Evolutionary conservation across 2,797 vertebrate species (phyloP).

Genomic region (Coregonus sp.): DNA sequence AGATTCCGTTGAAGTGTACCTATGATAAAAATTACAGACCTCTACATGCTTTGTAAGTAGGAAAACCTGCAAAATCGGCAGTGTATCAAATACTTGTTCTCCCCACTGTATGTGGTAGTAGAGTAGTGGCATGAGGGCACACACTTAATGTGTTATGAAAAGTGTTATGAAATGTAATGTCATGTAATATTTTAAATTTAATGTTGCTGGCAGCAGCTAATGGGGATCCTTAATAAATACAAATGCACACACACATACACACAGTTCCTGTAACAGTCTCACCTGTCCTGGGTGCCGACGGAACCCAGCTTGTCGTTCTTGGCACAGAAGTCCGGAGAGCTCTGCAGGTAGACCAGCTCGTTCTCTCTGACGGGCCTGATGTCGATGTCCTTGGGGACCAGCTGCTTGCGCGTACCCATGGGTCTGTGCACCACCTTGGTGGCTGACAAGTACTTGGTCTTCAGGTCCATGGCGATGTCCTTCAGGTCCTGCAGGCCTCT

Average conservation of each 20-base stretch:
- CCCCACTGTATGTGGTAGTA: no score
- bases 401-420: conserved; percentile 94
- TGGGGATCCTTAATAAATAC: neutral
- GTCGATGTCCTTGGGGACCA: conserved; percentile 98
- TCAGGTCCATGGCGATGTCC: conserved; percentile 92
- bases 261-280: conserved; percentile 36
- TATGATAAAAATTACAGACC: no score
- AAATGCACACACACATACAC: neutral
- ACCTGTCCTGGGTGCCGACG: conserved; percentile 96
- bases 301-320: conserved; percentile 95
- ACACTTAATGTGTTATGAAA: no score
- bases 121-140: no score
- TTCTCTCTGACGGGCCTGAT: conserved; percentile 93
- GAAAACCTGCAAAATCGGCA: no score
- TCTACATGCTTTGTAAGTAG: no score
- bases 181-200: no score
- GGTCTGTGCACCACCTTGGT: conserved; percentile 95
- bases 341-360: conserved; percentile 95
- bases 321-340: conserved; percentile 93
- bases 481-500: conserved; percentile 91
- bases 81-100: no score
- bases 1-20: no score
- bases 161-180: no score
- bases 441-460: conserved; percentile 95
- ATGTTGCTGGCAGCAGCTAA: no score